A percentile compares a stretch with the other conserved stretches of the same genome.
phyloP scores from a whole-genome alignment of 2,797 vertebrate species.

The Botia almorhae region DNA sequence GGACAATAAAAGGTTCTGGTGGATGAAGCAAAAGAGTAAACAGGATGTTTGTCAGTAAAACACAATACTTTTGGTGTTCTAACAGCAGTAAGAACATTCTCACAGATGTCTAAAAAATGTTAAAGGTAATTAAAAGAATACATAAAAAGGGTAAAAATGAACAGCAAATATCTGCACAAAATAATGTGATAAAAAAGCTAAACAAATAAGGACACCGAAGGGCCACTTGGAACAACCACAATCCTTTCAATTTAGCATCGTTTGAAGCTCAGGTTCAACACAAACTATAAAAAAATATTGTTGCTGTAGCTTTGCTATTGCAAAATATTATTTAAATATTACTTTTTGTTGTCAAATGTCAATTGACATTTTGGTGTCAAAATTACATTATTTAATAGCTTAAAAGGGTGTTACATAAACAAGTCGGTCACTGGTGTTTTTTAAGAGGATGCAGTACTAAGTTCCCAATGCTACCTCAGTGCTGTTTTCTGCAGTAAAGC shows the following conservation, averaged over 20 bases:
- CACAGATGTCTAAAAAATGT: neutral
- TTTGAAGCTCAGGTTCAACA: no score
- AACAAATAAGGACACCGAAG: no score
- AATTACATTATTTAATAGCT: neutral
- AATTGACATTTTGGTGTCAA: neutral
- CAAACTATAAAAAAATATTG: no score
- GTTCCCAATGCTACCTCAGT: slow-evolving; percentile 39
- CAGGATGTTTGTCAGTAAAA: neutral
- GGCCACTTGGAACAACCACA: no score
- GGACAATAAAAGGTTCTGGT: slow-evolving; percentile 35
- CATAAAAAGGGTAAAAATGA: no score
- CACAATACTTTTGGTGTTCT: neutral
- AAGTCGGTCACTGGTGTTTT: neutral
- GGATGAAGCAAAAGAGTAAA: slow-evolving; percentile 8
- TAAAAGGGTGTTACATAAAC: neutral
- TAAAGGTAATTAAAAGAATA: no score
- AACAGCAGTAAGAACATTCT: neutral
- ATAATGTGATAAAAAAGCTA: no score
- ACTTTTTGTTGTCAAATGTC: no score
- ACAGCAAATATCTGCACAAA: no score
- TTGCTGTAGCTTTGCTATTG: no score
- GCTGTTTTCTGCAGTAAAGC: slow-evolving; percentile 34
- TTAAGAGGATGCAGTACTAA: neutral
- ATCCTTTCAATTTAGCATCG: no score
- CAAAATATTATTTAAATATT: no score